Conservation (phyloP, 2,888 invertebrate species). For the Drosophila borborema region DNA sequence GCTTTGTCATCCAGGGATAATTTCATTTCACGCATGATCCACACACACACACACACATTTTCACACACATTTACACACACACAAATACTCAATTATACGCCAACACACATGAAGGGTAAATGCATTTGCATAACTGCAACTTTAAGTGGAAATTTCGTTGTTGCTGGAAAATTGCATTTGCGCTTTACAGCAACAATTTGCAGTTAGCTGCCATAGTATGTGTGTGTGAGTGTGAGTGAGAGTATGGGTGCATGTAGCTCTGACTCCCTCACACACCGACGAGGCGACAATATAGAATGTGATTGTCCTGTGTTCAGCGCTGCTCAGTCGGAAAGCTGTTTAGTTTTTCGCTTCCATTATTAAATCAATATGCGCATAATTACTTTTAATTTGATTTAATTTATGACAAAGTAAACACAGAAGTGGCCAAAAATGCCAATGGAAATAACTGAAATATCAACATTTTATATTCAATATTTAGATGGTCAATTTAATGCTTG, state of each 20-base stretch:
- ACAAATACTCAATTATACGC: not conserved
- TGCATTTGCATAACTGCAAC: slow-evolving; percentile 65
- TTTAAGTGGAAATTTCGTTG: slow-evolving; percentile 30
- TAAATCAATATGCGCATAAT: slow-evolving; percentile 22
- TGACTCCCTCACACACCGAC: not conserved
- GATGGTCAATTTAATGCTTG: slow-evolving; percentile 20
- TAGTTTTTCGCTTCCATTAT: slow-evolving; percentile 12
- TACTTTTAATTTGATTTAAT: slow-evolving; percentile 3
- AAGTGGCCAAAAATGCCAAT: slow-evolving; percentile 23
- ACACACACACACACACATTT: not conserved
- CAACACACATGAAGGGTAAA: slow-evolving; percentile 22
- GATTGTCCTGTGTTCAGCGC: not conserved
- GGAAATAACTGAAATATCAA: slow-evolving; percentile 19
- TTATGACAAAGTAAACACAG: not conserved
- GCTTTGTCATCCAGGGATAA: slow-evolving; percentile 17
- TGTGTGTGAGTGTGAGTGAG: not conserved
- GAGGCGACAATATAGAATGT: slow-evolving; percentile 4
- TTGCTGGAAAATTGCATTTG: slow-evolving; percentile 45
- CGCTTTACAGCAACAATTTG: slow-evolving; percentile 56
- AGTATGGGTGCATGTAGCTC: not conserved
- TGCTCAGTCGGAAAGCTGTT: slow-evolving; percentile 9
- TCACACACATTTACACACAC: not conserved
- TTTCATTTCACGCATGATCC: slow-evolving; percentile 12
- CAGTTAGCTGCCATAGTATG: slow-evolving; percentile 22
- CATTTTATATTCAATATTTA: slow-evolving; percentile 22